Evolutionary conservation across 92 coral and sea anemone genomes (phyloP).

Genomic region (Umimayanthus chanpuru): DNA sequence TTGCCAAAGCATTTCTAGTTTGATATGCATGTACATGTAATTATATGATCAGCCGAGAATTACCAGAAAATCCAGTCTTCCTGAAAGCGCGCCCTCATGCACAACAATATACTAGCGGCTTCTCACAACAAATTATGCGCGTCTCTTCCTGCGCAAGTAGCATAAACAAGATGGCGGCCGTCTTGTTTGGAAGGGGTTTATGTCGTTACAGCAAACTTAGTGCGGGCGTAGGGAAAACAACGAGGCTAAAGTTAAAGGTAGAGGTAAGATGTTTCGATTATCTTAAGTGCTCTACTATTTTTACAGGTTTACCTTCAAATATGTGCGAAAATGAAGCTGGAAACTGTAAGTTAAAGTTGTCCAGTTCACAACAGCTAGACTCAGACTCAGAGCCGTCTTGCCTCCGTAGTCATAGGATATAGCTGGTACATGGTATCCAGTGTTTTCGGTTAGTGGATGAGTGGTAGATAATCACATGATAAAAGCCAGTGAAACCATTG

Average conservation of each 20-base stretch:
- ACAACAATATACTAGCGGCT: conserved; percentile 5
- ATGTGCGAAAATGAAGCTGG: background rate
- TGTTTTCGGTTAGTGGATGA: too few relatives aligned
- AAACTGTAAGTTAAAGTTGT: too few relatives aligned
- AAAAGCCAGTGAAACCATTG: too few relatives aligned
- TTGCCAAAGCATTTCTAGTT: too few relatives aligned
- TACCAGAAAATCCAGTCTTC: too few relatives aligned
- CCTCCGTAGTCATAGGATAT: too few relatives aligned
- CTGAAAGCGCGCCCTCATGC: conserved; percentile 7
- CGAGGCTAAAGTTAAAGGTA: background rate
- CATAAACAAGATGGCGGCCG: conserved; percentile 44
- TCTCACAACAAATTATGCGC: conserved; percentile 27
- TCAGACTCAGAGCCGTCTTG: too few relatives aligned
- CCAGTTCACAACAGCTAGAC: too few relatives aligned
- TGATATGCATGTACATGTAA: too few relatives aligned
- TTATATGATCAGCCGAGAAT: too few relatives aligned
- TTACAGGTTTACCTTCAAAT: background rate
- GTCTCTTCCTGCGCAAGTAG: conserved; percentile 1
- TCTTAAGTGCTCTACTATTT: background rate
- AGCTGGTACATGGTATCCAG: too few relatives aligned
- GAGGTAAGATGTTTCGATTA: background rate
- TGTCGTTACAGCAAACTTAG: background rate
- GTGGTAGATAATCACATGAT: too few relatives aligned
- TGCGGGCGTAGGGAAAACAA: conserved; percentile 7
- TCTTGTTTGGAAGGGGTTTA: conserved; percentile 20